A percentile compares a stretch with the other conserved stretches of the same genome.
Evolutionary conservation across 2,888 invertebrate species (phyloP).

Genomic region (Agriopis marginaria): DNA sequence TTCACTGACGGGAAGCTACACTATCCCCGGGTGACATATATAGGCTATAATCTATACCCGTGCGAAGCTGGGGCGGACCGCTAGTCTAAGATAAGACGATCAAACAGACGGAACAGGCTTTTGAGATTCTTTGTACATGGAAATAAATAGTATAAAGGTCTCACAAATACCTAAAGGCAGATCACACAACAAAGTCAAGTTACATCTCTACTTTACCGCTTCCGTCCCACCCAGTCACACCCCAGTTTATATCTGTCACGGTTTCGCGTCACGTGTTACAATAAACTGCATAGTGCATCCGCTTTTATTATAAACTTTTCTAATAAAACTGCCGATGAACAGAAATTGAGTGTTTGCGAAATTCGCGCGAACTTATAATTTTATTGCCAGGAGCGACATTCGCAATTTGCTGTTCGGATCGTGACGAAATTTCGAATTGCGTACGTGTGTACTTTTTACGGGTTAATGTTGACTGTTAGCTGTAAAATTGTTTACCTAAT

Average conservation of each 20-base stretch:
- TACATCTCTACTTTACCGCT: constrained; percentile 2
- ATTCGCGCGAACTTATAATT: constrained; percentile 36
- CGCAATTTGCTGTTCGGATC: constrained; percentile 33
- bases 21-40: too few relatives aligned
- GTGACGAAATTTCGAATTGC: constrained; percentile 34
- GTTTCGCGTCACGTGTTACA: constrained; percentile 55
- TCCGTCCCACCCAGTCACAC: constrained; percentile 3
- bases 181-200: constrained; percentile 4
- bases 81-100: too few relatives aligned
- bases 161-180: neutral
- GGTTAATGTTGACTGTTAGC: constrained; percentile 20
- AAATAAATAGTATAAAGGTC: neutral
- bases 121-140: too few relatives aligned
- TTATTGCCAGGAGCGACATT: constrained; percentile 31
- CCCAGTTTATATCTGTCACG: constrained; percentile 41
- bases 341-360: constrained; percentile 52
- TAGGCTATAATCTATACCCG: too few relatives aligned
- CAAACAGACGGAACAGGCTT: too few relatives aligned
- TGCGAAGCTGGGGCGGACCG: too few relatives aligned
- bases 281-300: constrained; percentile 58
- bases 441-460: constrained; percentile 30
- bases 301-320: constrained; percentile 65
- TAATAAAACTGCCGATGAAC: constrained; percentile 69
- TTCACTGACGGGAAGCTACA: too few relatives aligned
- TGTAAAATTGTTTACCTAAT: neutral